phyloP scores from a whole-genome alignment of 92 coral and sea anemone genomes.

The Phymanthus crucifer region DNA sequence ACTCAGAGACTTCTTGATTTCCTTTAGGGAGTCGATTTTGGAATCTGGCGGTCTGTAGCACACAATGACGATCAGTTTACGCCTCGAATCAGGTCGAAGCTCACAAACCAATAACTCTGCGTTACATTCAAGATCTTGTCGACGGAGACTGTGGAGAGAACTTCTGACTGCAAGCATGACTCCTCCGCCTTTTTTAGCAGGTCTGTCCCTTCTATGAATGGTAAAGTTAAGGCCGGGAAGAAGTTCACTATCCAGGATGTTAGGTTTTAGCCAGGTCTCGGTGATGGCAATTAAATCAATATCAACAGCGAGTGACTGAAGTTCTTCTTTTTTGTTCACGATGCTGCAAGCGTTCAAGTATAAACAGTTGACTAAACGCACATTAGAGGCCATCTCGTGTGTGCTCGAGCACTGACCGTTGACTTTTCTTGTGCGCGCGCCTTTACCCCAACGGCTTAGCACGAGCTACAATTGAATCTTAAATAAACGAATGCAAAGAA shows the following conservation, averaged over 20 bases:
- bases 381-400: not conserved
- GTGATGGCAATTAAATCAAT: slow-evolving; percentile 48
- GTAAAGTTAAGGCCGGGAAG: slow-evolving; percentile 50
- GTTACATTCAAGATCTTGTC: slow-evolving; percentile 40
- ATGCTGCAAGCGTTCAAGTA: slow-evolving; percentile 53
- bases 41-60: slow-evolving; percentile 54
- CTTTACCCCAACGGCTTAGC: not conserved
- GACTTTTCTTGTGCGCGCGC: slow-evolving; percentile 3
- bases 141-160: slow-evolving; percentile 54
- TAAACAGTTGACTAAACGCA: slow-evolving; percentile 12
- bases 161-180: slow-evolving; percentile 62
- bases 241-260: slow-evolving; percentile 30
- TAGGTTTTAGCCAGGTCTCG: slow-evolving; percentile 57
- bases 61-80: slow-evolving; percentile 30
- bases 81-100: slow-evolving; percentile 45
- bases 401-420: not conserved
- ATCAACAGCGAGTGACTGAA: slow-evolving; percentile 45
- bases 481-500: not conserved
- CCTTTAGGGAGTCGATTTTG: slow-evolving; percentile 25
- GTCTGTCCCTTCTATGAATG: slow-evolving; percentile 60
- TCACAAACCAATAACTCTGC: slow-evolving; percentile 48
- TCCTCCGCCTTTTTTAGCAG: slow-evolving; percentile 53
- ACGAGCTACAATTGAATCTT: not conserved
- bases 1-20: slow-evolving; percentile 51
- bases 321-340: slow-evolving; percentile 43